These are phyloP conservation scores for Pangasianodon gigas DNA, from an alignment of 2,113 vertebrate species.

Conservation along the genomic window DNA sequence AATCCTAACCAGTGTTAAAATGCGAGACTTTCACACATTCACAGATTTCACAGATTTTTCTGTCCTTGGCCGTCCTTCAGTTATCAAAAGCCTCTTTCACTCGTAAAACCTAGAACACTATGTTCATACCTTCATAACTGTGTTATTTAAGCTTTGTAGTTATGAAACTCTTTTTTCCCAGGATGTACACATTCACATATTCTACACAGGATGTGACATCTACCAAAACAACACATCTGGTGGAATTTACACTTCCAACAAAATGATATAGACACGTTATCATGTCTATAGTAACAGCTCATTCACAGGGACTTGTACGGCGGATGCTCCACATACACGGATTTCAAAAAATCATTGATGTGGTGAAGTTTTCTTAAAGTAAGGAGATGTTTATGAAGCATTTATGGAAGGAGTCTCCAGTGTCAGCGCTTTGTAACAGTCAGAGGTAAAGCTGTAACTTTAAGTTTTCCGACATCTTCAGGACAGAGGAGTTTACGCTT, in stretches of 20 bases:
- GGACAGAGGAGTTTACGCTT: no score
- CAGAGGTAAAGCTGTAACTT: no score
- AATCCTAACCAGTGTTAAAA: constrained; percentile 6
- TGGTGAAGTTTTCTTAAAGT: no score
- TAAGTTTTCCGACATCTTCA: no score
- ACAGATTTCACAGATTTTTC: not conserved
- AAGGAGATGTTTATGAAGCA: no score
- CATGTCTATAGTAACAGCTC: not conserved
- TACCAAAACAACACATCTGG: not conserved
- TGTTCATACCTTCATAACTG: not conserved
- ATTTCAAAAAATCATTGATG: no score
- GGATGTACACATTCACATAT: not conserved
- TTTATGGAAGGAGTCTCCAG: not conserved
- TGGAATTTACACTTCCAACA: not conserved
- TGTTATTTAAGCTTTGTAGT: not conserved
- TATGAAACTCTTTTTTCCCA: not conserved
- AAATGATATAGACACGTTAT: not conserved
- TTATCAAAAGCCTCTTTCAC: not conserved
- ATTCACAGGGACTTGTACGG: not conserved
- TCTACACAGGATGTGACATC: not conserved
- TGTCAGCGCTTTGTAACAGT: not conserved
- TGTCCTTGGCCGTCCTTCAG: not conserved
- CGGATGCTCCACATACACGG: no score
- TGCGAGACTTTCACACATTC: not conserved
- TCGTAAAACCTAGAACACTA: not conserved